Percentiles rank a stretch among this genome's conserved stretches.
Evolutionary conservation across 2,888 invertebrate species (phyloP).

Genomic region (Ctenicera cuprea): DNA sequence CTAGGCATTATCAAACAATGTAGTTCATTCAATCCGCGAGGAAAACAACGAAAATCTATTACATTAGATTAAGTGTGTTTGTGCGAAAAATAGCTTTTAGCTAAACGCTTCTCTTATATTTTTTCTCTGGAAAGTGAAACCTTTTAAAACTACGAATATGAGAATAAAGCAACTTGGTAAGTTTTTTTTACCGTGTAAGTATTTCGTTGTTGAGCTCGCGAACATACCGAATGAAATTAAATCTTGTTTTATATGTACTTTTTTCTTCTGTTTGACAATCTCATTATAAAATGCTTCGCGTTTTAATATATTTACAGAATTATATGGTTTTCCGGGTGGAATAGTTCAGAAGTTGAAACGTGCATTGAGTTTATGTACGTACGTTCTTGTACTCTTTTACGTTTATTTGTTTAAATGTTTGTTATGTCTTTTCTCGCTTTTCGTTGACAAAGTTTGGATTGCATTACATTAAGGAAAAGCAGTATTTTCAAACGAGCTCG

Average conservation of each 20-base stretch:
- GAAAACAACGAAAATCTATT: constrained; percentile 6
- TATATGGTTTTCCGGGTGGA: neutral
- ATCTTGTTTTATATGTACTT: constrained; percentile 1
- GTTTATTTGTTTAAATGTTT: constrained; percentile 14
- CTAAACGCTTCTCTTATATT: neutral
- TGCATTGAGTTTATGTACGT: neutral
- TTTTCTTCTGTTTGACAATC: constrained; percentile 12
- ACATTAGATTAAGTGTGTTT: constrained; percentile 1
- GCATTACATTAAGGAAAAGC: neutral
- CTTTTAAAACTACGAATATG: constrained; percentile 5
- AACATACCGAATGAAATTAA: constrained; percentile 11
- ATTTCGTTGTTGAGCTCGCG: neutral
- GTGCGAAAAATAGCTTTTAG: constrained; percentile 12
- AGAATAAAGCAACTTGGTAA: neutral
- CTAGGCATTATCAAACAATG: neutral
- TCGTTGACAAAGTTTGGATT: neutral
- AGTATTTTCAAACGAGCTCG: neutral
- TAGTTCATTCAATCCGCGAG: neutral
- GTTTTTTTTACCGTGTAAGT: neutral
- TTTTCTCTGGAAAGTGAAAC: neutral
- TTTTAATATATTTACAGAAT: constrained; percentile 11
- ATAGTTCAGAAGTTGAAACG: neutral
- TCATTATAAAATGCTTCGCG: neutral
- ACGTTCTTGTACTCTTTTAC: neutral
- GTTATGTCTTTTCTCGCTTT: constrained; percentile 10